Evolutionary conservation across 1,140 invertebrate species (phyloP).

Genomic region (Anagrus nilaparvatae): DNA sequence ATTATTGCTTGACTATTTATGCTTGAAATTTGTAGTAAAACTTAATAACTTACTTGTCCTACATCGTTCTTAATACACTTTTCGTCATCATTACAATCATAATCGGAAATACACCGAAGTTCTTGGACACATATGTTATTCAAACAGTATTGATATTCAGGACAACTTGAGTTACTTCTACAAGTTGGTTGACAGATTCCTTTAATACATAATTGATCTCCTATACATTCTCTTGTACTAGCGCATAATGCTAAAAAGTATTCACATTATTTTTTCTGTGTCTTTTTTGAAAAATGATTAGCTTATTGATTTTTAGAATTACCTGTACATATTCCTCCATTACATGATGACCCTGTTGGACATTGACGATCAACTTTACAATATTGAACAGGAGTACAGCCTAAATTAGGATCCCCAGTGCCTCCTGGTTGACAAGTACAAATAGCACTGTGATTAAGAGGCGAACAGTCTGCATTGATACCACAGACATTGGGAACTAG

Average conservation of each 20-base stretch:
- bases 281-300: too few species aligned
- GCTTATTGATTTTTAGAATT: too few species aligned
- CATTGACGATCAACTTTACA: constrained; percentile 69
- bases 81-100: constrained; percentile 58
- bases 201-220: constrained; percentile 70
- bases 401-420: constrained; percentile 75
- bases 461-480: constrained; percentile 60
- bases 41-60: constrained; percentile 41
- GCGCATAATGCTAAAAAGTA: constrained; percentile 65
- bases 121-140: constrained; percentile 77
- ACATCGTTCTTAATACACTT: constrained; percentile 57
- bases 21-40: too few species aligned
- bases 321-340: constrained; percentile 70
- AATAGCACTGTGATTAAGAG: constrained; percentile 62
- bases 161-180: constrained; percentile 62
- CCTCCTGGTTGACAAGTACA: constrained; percentile 72
- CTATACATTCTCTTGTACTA: constrained; percentile 67
- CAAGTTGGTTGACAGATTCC: constrained; percentile 72
- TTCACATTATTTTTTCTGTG: too few species aligned
- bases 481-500: constrained; percentile 71
- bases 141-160: constrained; percentile 68
- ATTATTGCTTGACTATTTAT: too few species aligned
- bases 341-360: constrained; percentile 67
- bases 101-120: constrained; percentile 56
- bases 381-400: constrained; percentile 68